These are phyloP conservation scores for Orthosia gracilis DNA, from an alignment of 2,888 invertebrate genomes.

Conservation along the genomic window DNA sequence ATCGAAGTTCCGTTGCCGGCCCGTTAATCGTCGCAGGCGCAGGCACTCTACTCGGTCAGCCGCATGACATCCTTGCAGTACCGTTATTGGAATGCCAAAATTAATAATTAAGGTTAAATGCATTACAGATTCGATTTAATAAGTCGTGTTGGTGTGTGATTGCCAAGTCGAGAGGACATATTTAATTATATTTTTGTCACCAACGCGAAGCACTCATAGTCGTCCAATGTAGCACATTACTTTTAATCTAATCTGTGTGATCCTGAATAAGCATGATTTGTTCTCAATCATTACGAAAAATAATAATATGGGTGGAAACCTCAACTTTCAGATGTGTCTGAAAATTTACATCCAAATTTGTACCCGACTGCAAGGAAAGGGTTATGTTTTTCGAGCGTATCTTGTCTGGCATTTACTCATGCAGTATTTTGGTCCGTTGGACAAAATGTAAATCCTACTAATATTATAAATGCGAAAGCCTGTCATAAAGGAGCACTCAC, in stretches of 20 bases:
- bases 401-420: background rate
- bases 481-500: conserved; percentile 1
- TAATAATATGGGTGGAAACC: background rate
- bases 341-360: background rate
- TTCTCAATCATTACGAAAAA: too few relatives aligned
- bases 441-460: conserved; percentile 4
- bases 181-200: conserved; percentile 16
- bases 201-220: background rate
- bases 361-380: too few relatives aligned
- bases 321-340: background rate
- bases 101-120: conserved; percentile 54
- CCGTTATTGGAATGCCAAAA: conserved; percentile 61
- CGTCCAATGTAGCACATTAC: too few relatives aligned
- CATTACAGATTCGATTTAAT: conserved; percentile 49
- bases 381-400: too few relatives aligned
- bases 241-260: too few relatives aligned
- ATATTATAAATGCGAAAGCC: too few relatives aligned
- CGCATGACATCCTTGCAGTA: conserved; percentile 52
- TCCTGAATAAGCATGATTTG: background rate
- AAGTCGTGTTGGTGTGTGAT: conserved; percentile 28
- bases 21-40: conserved; percentile 61
- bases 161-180: conserved; percentile 11
- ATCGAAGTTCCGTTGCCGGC: conserved; percentile 67
- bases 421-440: background rate
- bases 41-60: conserved; percentile 37